Evolutionary conservation across 2,113 vertebrate genomes (phyloP).

Genomic region (Pedionomus torquatus): DNA sequence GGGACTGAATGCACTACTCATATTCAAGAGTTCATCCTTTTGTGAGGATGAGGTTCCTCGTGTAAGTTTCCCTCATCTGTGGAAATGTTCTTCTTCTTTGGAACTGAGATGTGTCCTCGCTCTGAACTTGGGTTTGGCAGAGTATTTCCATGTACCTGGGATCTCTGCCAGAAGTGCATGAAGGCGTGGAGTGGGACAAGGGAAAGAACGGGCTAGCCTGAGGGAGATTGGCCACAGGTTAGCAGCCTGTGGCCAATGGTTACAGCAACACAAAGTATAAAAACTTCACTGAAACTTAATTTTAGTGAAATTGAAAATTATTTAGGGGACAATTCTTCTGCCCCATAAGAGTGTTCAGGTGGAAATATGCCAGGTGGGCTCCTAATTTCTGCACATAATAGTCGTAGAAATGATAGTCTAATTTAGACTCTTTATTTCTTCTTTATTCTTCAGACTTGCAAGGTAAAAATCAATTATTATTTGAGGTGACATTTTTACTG

Average conservation of each 20-base stretch:
- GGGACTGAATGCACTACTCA: neutral
- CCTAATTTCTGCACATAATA: neutral
- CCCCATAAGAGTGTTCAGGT: neutral
- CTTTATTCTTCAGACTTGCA: neutral
- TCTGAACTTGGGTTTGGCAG: conserved; percentile 48
- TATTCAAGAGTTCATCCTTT: neutral
- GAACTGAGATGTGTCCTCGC: neutral
- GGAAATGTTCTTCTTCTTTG: neutral
- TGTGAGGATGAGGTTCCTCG: neutral
- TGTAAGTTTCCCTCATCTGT: neutral
- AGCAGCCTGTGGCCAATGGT: neutral
- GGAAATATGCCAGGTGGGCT: neutral
- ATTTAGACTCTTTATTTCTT: neutral
- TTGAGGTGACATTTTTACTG: neutral
- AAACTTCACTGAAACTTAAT: neutral
- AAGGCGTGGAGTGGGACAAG: neutral
- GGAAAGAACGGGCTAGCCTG: neutral
- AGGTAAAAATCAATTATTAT: neutral
- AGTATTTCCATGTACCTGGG: neutral
- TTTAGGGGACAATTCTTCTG: neutral
- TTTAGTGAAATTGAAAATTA: neutral
- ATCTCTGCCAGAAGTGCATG: conserved; percentile 19
- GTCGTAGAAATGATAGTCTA: neutral
- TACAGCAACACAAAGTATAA: neutral
- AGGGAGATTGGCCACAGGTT: conserved; percentile 27